These are phyloP conservation scores for Procambarus clarkii DNA, from an alignment of 1,140 invertebrate species.

Conservation along the genomic window DNA sequence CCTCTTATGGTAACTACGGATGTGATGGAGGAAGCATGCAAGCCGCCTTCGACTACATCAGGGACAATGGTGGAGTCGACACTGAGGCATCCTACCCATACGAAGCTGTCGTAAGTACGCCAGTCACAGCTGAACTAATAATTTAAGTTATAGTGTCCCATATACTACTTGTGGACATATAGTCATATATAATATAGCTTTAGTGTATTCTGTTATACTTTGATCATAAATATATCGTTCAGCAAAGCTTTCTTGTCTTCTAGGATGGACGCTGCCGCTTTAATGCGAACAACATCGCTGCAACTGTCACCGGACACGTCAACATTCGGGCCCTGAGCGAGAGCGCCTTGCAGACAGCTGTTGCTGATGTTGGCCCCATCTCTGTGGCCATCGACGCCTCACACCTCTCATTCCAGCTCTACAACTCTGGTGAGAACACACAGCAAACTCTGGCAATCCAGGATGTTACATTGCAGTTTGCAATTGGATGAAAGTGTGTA, in stretches of 20 bases:
- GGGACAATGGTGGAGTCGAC: conserved; percentile 88
- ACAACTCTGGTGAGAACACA: conserved; percentile 80
- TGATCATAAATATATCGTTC: too few species aligned
- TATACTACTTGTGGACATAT: too few species aligned
- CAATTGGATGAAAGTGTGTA: too few species aligned
- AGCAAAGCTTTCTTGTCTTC: too few species aligned
- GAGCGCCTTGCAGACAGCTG: conserved; percentile 83
- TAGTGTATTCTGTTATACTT: too few species aligned
- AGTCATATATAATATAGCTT: too few species aligned
- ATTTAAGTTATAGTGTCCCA: too few species aligned
- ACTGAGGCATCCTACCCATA: too few species aligned
- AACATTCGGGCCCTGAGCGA: conserved; percentile 85
- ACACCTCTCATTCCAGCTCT: conserved; percentile 85
- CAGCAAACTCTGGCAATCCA: too few species aligned
- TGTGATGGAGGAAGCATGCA: conserved; percentile 84
- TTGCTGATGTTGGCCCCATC: conserved; percentile 92
- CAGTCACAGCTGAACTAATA: too few species aligned
- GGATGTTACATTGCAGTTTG: too few species aligned
- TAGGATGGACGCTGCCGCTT: conserved; percentile 81
- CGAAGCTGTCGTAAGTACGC: too few species aligned
- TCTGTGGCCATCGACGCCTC: conserved; percentile 81
- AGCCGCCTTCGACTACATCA: conserved; percentile 82
- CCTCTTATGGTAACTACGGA: conserved; percentile 80
- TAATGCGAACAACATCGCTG: conserved; percentile 83
- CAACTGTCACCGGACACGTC: conserved; percentile 88